A percentile compares a stretch with the other conserved stretches of the same genome.
Conservation (phyloP, 2,888 invertebrate genomes). For the Nasonia oneida region DNA sequence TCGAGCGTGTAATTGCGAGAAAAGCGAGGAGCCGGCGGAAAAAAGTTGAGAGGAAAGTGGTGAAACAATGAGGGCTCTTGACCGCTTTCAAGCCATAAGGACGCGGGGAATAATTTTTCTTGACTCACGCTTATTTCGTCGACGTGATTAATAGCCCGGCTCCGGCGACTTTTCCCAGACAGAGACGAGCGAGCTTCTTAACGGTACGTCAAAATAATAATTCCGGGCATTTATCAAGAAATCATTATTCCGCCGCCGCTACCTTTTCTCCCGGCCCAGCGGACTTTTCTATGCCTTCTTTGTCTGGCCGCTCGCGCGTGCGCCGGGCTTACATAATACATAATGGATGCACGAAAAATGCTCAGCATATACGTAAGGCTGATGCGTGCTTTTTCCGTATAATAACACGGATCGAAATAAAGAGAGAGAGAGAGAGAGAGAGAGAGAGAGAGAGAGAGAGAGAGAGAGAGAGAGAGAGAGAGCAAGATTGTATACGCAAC, state of each 20-base stretch:
- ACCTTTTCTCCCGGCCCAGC: background rate
- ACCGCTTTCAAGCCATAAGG: background rate
- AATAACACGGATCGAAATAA: background rate
- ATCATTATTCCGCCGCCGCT: conserved; percentile 41
- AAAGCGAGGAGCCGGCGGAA: background rate
- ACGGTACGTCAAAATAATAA: conserved; percentile 73
- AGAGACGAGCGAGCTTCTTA: conserved; percentile 39
- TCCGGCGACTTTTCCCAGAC: conserved; percentile 26
- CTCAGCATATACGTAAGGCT: background rate
- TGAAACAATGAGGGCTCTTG: conserved; percentile 50
- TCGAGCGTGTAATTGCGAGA: conserved; percentile 30
- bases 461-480: no score
- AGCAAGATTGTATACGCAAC: no score
- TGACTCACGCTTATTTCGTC: conserved; percentile 68
- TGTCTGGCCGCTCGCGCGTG: background rate
- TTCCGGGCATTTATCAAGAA: conserved; percentile 69
- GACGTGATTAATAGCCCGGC: conserved; percentile 71
- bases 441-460: background rate
- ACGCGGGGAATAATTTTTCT: conserved; percentile 71
- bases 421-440: no score
- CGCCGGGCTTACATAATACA: background rate
- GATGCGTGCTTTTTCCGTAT: background rate
- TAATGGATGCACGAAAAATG: conserved; percentile 11
- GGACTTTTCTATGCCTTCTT: background rate
- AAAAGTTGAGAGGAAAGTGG: conserved; percentile 38